Evolutionary conservation across 2,113 vertebrate species (phyloP), one percentile per base, ranked within the genome.

Genomic region (Megalops atlanticus): DNA sequence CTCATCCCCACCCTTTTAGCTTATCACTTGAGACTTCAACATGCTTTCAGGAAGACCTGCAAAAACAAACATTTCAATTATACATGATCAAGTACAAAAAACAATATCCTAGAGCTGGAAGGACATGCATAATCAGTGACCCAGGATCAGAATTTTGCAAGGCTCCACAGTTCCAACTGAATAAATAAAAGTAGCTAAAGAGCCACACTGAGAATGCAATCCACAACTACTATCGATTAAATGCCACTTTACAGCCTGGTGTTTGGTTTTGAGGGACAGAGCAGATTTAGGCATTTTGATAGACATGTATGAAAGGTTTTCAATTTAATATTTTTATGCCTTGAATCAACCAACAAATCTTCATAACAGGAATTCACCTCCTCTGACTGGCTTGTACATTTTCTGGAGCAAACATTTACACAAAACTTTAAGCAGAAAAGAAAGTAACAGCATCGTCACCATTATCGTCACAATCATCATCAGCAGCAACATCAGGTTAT

Each of bases 111-210:
- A n/a, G n/a, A n/a, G n/a, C n/a, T n/a, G n/a, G n/a, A n/a, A n/a
- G n/a, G n/a, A n/a, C n/a, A n/a, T n/a, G n/a, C n/a, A n/a, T n/a
- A n/a, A n/a, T n/a, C n/a, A n/a, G n/a, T n/a, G n/a, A n/a, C n/a
- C n/a, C n/a, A n/a, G n/a, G n/a, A n/a, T n/a, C n/a, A n/a, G n/a
- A n/a, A n/a, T n/a, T n/a, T n/a, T n/a, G n/a, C n/a, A n/a, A n/a
- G n/a, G n/a, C n/a, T n/a, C 45, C 31, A 49, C 45, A 16, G 74
- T 15, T 54, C 45, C 45, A 7, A 35, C 45, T 10, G 74, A 49
- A 76, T 76, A 41, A 58, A 77, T 77, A 77, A 21, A 18, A 38
- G 47, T n/a, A 49, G 76, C 58, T 77, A 54, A 77, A 77, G 76
- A 49, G 76, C 76, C 33, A 58, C 7, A 77, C 24, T 6, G 76